A percentile compares a stretch with the other conserved stretches of the same genome.
Conservation (phyloP, 2,888 invertebrate species). For the Drosophila macrothrix region DNA sequence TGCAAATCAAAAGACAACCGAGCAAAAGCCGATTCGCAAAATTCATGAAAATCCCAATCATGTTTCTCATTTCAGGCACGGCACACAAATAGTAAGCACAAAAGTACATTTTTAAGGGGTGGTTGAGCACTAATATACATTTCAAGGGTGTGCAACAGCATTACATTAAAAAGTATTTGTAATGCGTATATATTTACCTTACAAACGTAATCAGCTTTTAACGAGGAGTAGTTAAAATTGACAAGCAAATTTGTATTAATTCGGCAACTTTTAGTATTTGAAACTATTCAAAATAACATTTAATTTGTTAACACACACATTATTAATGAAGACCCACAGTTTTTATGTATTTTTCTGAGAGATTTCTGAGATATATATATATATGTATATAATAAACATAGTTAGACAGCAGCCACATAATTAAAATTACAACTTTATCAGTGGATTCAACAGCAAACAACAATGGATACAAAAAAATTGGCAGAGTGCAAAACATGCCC, state of each 20-base stretch:
- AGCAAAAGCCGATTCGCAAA: slow-evolving; percentile 2
- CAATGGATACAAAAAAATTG: slow-evolving; percentile 29
- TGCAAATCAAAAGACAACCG: slow-evolving; percentile 37
- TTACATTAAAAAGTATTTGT: not conserved
- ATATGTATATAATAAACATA: slow-evolving; percentile 36
- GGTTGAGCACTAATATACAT: not conserved
- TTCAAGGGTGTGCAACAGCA: not conserved
- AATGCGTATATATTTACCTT: not conserved
- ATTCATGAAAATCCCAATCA: slow-evolving; percentile 16
- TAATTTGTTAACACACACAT: not conserved
- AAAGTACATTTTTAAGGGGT: not conserved
- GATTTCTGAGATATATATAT: slow-evolving; percentile 27
- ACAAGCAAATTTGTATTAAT: not conserved
- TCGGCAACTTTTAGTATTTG: not conserved
- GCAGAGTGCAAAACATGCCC: slow-evolving; percentile 47
- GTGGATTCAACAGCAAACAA: slow-evolving; percentile 47
- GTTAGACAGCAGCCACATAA: slow-evolving; percentile 57
- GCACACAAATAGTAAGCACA: not conserved
- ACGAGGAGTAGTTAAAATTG: not conserved
- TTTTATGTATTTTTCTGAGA: slow-evolving; percentile 24
- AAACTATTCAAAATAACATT: not conserved
- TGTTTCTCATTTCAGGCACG: slow-evolving; percentile 11
- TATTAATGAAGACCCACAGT: slow-evolving; percentile 14
- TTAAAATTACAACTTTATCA: slow-evolving; percentile 72
- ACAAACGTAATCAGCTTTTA: not conserved